Conservation (phyloP, 2,888 invertebrate genomes). For the Parnassius apollo region DNA sequence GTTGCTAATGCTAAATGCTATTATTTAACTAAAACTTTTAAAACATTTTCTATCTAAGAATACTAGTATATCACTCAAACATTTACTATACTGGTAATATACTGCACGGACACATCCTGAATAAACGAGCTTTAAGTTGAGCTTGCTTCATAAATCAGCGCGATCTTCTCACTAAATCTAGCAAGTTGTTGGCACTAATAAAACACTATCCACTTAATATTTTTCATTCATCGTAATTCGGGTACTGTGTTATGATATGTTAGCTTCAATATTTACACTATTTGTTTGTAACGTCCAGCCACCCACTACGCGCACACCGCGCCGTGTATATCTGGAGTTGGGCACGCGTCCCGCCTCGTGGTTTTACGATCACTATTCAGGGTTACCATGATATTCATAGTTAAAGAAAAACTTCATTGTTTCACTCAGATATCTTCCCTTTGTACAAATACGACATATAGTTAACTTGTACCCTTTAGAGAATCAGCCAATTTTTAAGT, state of each 20-base stretch:
- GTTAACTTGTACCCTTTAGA: no score
- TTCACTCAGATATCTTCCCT: no score
- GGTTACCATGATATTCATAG: slow-evolving; percentile 16
- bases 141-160: slow-evolving; percentile 6
- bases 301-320: slow-evolving; percentile 6
- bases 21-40: no score
- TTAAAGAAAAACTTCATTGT: background rate
- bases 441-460: no score
- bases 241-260: slow-evolving; percentile 35
- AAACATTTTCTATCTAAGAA: no score
- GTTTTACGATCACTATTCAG: slow-evolving; percentile 20
- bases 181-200: slow-evolving; percentile 14
- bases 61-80: background rate
- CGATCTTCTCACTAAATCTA: no score
- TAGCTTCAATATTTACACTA: slow-evolving; percentile 16
- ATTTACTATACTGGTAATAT: background rate
- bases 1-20: no score
- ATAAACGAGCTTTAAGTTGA: background rate
- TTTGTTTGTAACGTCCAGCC: background rate
- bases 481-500: no score
- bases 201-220: slow-evolving; percentile 29
- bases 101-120: background rate
- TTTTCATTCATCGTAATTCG: slow-evolving; percentile 27
- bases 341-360: slow-evolving; percentile 14
- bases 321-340: slow-evolving; percentile 21